phyloP scores from a whole-genome alignment of 92 coral and sea anemone genomes.

The Palythoa grandis region DNA sequence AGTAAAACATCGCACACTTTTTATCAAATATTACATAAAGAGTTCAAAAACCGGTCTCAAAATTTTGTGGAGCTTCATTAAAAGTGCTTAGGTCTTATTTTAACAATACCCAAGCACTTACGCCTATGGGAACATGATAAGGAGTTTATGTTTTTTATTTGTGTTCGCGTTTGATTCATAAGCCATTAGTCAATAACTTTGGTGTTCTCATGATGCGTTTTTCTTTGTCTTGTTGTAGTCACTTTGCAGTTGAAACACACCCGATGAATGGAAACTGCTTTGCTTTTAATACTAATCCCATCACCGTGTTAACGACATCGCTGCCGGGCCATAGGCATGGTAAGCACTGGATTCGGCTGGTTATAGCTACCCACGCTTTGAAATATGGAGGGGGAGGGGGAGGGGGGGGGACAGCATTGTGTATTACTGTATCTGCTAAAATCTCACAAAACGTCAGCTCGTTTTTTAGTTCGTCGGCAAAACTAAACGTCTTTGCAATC shows the following conservation, averaged over 20 bases:
- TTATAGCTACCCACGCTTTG: background rate
- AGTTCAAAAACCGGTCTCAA: too few relatives aligned
- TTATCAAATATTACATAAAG: too few relatives aligned
- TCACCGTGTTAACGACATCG: background rate
- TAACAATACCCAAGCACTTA: too few relatives aligned
- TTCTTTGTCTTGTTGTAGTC: background rate
- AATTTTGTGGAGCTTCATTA: too few relatives aligned
- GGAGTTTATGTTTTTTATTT: too few relatives aligned
- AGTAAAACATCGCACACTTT: too few relatives aligned
- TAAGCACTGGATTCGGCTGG: background rate
- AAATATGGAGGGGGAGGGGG: background rate
- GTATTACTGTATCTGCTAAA: background rate
- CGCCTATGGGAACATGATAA: too few relatives aligned
- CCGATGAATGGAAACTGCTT: conserved; percentile 9
- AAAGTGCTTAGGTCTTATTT: too few relatives aligned
- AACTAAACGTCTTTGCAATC: too few relatives aligned
- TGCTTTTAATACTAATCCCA: background rate
- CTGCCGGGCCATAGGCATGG: conserved; percentile 15
- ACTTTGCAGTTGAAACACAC: conserved; percentile 1
- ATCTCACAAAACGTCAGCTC: background rate
- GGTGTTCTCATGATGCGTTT: background rate
- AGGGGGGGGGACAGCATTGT: background rate
- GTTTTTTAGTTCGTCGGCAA: background rate
- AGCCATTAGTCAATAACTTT: background rate
- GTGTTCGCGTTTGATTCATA: too few relatives aligned